Base-by-base conservation (phyloP, 2,797 vertebrate genomes). In the Dicrostonyx torquatus region DNA sequence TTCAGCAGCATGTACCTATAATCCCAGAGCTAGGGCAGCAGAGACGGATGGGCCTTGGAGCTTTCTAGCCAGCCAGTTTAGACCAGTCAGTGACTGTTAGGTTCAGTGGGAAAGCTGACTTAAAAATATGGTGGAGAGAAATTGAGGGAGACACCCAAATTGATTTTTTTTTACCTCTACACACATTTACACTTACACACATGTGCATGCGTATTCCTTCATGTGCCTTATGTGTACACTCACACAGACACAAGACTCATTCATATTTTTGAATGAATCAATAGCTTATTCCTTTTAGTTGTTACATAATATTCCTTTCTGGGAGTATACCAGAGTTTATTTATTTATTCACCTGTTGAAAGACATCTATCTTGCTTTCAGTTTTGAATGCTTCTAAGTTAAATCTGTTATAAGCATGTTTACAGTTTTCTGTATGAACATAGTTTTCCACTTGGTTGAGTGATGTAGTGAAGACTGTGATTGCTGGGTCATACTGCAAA, bases 251-350 rank as follows among this genome's bases (percentile, higher is more conserved):
- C 11, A 45, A 62, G 75, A n/a, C 58, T 91, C 82, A 83, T 53
- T 75, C 29, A 10, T 86, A 60, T 85, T 80, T 20, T 77, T 93
- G 34, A 18, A 76, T 68, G 45, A 92, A 90, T 86, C 31, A 80
- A 7, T 91, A 92, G 26, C 58, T 93, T 79, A 4, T 89, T 93
- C 40, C 22, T 78, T 94, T 93, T 80, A 73, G 60, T 82, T 45
- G 60, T 13, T 79, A 76, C 94, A 43, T 90, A 92, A 72, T 76
- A 55, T 37, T 91, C 6, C 22, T 29, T 86, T 90, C 34, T 78
- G 1, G 68, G 48, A 40, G 14, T 77, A 80, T 60, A 64, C n/a
- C 86, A 77, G 14, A n/a, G 43, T 84, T 83, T 78, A 15, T 90
- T 89, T 87, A 53, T 90, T 92, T 45, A 66, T 82, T 88, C 6